A percentile compares a stretch with the other conserved stretches of the same genome.
Evolutionary conservation across 2,888 invertebrate species (phyloP).

Genomic region (Penaeus monodon): DNA sequence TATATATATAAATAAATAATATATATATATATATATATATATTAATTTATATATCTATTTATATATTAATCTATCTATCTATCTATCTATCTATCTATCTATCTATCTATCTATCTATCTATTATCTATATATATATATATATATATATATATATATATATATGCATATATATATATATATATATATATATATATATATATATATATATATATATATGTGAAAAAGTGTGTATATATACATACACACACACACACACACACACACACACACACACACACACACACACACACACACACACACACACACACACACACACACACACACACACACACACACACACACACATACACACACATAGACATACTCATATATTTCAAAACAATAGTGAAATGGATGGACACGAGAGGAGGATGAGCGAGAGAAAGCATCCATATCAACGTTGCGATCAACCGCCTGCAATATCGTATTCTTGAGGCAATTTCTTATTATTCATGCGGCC

Average conservation of each 20-base stretch:
- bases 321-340: too few relatives aligned
- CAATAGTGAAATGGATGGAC: background rate
- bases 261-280: background rate
- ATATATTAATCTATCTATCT: conserved; percentile 23
- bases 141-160: background rate
- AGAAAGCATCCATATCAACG: background rate
- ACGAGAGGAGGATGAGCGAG: background rate
- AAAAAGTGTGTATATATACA: background rate
- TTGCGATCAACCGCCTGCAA: too few relatives aligned
- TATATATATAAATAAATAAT: background rate
- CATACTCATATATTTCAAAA: too few relatives aligned
- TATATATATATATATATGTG: background rate
- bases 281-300: background rate
- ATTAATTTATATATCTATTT: background rate
- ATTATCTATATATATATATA: background rate
- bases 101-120: too few relatives aligned
- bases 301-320: too few relatives aligned
- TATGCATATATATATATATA: background rate
- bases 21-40: conserved; percentile 11
- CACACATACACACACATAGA: too few relatives aligned
- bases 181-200: background rate
- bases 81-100: background rate
- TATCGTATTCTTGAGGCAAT: too few relatives aligned
- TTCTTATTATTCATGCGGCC: too few relatives aligned
- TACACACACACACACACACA: background rate